Percentiles rank a stretch among this genome's conserved stretches.
Evolutionary conservation across 2,797 vertebrate genomes (phyloP).

Genomic region (Sciurus carolinensis): DNA sequence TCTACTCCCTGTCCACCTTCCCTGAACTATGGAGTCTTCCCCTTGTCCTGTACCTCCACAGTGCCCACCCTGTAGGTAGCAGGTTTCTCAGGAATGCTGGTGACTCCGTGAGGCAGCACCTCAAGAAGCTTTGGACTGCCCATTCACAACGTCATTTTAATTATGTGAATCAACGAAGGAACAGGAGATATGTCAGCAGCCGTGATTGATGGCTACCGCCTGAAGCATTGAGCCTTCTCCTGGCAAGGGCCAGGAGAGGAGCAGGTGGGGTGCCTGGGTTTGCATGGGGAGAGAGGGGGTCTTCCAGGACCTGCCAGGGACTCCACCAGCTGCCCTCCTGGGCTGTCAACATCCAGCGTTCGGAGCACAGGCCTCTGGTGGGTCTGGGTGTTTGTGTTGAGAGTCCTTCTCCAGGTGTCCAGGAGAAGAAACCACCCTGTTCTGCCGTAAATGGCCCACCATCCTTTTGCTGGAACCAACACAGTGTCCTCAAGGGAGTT

Average conservation of each 20-base stretch:
- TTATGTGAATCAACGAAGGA: background rate
- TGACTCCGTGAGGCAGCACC: background rate
- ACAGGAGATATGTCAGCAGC: background rate
- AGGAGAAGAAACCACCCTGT: background rate
- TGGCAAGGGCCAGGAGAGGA: too few relatives aligned
- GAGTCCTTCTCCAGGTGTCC: background rate
- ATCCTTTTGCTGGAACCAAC: background rate
- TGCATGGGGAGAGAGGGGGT: background rate
- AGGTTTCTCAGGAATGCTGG: background rate
- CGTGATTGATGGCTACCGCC: background rate
- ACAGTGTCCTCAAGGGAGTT: background rate
- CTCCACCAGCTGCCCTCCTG: background rate
- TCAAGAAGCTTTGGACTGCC: background rate
- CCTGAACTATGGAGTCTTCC: background rate
- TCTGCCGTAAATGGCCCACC: background rate
- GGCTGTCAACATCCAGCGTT: background rate
- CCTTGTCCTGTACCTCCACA: background rate
- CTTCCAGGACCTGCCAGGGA: background rate
- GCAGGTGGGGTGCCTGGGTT: background rate
- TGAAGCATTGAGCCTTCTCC: background rate
- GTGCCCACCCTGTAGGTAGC: background rate
- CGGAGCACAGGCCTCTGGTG: background rate
- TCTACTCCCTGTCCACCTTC: background rate
- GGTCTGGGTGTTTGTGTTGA: background rate
- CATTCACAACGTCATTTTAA: conserved; percentile 12